Evolutionary conservation across 2,888 invertebrate species (phyloP).

Genomic region (Embidobia sp.): DNA sequence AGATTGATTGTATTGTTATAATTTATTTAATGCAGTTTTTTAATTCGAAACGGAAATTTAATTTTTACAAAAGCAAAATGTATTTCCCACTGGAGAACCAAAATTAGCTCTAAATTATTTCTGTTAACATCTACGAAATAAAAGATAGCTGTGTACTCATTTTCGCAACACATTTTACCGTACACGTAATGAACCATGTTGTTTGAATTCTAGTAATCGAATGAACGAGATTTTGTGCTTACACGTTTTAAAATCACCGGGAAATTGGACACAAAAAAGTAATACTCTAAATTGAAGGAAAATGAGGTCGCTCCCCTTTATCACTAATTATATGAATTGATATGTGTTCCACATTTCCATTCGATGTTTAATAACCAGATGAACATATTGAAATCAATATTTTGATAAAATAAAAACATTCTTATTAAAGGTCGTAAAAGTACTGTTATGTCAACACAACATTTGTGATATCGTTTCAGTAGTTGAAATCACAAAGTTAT

Average conservation of each 20-base stretch:
- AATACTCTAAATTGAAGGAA: neutral
- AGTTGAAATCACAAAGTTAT: too few species aligned
- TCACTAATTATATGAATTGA: neutral
- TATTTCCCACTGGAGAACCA: too few species aligned
- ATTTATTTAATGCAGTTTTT: too few species aligned
- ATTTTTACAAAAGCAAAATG: too few species aligned
- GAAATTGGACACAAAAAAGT: neutral
- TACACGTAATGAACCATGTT: constrained; percentile 1
- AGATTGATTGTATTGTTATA: too few species aligned
- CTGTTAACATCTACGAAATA: neutral
- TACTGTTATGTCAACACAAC: too few species aligned
- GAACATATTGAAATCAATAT: too few species aligned
- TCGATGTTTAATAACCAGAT: neutral
- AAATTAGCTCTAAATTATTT: neutral
- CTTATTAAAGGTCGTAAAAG: too few species aligned
- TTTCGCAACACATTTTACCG: neutral
- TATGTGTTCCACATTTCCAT: neutral
- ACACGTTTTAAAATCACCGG: constrained; percentile 3
- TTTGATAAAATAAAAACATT: too few species aligned
- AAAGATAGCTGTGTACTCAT: neutral
- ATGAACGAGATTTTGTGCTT: neutral
- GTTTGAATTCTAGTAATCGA: constrained; percentile 4
- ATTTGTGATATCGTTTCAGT: too few species aligned
- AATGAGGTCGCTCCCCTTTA: too few species aligned
- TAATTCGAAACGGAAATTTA: too few species aligned